Evolutionary conservation across 2,888 invertebrate species (phyloP).

Genomic region (Ypsolopha sequella): DNA sequence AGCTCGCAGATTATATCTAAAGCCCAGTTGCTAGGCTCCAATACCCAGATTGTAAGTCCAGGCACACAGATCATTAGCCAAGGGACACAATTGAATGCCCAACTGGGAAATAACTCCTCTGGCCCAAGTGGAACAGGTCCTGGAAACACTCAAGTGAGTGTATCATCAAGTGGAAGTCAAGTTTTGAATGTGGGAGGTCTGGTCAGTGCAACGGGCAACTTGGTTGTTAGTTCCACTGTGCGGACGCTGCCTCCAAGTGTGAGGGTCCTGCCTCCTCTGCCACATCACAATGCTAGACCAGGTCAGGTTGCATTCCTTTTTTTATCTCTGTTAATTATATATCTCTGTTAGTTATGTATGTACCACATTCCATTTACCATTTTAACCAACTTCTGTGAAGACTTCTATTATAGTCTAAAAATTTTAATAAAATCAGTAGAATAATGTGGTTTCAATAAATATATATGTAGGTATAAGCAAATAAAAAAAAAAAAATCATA

Average conservation of each 20-base stretch:
- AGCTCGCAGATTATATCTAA: conserved; percentile 51
- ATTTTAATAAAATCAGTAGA: too few species aligned
- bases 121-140: conserved; percentile 13
- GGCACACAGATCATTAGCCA: conserved; percentile 62
- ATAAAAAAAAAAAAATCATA: too few species aligned
- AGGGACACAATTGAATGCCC: conserved; percentile 51
- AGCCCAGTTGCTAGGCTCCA: conserved; percentile 44
- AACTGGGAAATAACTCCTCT: conserved; percentile 28
- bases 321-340: conserved; percentile 8
- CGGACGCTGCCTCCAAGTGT: conserved; percentile 53
- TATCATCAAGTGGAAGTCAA: conserved; percentile 29
- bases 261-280: conserved; percentile 50
- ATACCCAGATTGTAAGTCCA: conserved; percentile 46
- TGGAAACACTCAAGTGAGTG: conserved; percentile 32
- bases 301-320: conserved; percentile 22
- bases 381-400: not conserved
- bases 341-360: too few species aligned
- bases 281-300: conserved; percentile 51
- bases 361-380: not conserved
- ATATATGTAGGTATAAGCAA: too few species aligned
- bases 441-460: too few species aligned
- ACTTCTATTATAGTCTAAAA: too few species aligned
- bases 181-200: conserved; percentile 52
- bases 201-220: conserved; percentile 38
- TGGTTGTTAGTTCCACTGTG: conserved; percentile 53